Base-by-base conservation (phyloP, 1,140 invertebrate genomes). In the Formica exsecta region DNA sequence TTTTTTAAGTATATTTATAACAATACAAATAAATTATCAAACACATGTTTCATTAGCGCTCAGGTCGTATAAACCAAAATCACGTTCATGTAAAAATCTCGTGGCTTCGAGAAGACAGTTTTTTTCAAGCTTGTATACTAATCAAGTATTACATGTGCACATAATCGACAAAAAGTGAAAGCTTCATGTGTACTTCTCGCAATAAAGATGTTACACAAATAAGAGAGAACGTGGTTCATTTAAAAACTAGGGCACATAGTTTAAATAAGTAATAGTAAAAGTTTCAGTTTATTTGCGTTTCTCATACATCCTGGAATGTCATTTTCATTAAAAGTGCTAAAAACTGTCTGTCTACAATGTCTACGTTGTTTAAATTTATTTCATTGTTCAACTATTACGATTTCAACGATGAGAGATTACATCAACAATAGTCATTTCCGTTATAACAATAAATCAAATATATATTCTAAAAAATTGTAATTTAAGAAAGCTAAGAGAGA, bases 371-470 rank as follows among this genome's bases (percentile, higher is more conserved):
- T 19, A 25, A 32, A 19, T 70, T 48, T 29, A 51, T 19, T 32
- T 48, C 11, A 44, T 36, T 16, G 19, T 64, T 64, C 6, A 64
- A 29, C 9, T 16, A 51, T 5, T 51, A 51, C 9, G 8, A 62
- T 62, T 61, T 38, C 16, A 2, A 9, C 9, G 25, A 32, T 22
- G 22, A 16, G 54, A 36, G 61, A 62, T 65, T 19, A 66, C 22
- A 25, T 51, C 57, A 16, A 13, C 70, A 61, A 11, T 62, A 22
- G 29, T 16, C 51, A 51, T 75, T 75, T 38, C 22, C n/a, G 3
- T 61, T 57, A 85, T 66, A 44, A 68, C 25, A 81, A 86, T 86
- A 87, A 77, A 77, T 87, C 65, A 85, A 64, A 71, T 19, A 38
- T 76, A 71, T 71, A 13, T 19, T 51, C 3, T 19, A 19, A 51